Evolutionary conservation across 2,113 vertebrate species (phyloP).

Genomic region (Equus przewalskii): DNA sequence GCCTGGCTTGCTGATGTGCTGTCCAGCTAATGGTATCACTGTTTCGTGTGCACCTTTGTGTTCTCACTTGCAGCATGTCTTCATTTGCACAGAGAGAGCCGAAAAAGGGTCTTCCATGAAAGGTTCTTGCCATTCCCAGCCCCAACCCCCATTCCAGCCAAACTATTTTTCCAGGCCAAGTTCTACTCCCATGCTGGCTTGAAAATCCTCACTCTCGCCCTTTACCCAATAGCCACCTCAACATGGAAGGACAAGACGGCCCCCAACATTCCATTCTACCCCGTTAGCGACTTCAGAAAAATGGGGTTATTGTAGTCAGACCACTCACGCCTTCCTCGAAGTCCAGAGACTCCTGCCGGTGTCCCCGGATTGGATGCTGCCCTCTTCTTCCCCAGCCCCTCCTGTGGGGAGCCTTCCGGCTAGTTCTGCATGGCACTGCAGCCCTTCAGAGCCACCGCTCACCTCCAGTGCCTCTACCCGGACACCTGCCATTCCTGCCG

Average conservation of each 20-base stretch:
- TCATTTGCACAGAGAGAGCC: background rate
- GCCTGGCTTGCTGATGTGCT: background rate
- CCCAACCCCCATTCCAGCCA: background rate
- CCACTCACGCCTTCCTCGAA: background rate
- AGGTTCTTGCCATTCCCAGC: background rate
- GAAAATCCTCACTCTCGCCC: background rate
- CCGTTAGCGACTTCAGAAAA: background rate
- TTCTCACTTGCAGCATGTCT: background rate
- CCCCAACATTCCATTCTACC: background rate
- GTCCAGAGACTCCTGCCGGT: background rate
- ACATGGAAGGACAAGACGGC: background rate
- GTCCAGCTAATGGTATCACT: background rate
- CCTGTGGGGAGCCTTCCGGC: background rate
- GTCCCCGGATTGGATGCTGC: background rate
- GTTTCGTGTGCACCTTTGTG: background rate
- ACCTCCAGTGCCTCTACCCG: background rate
- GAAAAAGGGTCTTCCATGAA: background rate
- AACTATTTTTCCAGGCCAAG: background rate
- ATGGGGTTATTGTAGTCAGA: background rate
- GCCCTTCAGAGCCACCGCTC: background rate
- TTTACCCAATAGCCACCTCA: background rate
- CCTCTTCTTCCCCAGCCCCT: background rate
- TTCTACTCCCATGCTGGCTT: background rate
- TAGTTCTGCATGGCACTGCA: background rate
- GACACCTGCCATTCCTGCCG: background rate